Evolutionary conservation across 2,888 invertebrate genomes (phyloP), one percentile per base, ranked within the genome.

Genomic region (Caenorhabditis sinica): DNA sequence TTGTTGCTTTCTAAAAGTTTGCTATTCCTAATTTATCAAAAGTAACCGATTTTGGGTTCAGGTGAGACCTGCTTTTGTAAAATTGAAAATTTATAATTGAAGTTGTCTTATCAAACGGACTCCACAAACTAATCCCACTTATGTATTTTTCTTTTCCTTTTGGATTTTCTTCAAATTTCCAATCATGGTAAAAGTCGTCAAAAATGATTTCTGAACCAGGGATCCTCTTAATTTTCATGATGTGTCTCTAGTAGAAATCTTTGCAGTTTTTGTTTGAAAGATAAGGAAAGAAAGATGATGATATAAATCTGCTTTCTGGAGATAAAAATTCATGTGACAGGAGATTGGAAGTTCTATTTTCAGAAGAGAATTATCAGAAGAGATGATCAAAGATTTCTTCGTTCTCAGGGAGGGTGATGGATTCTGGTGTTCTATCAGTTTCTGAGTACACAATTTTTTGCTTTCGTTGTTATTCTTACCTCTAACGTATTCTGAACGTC

Each of bases 401-500:
- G n/a, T n/a, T n/a, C n/a, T n/a, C n/a, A n/a, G n/a, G n/a, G n/a
- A n/a, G n/a, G n/a, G n/a, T n/a, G n/a, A n/a, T n/a, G 33, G 33
- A 36, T 36, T 36, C 33, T 36, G 33, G 9, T 36, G 33, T 45
- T 15, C 45, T 45, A n/a, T n/a, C n/a, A n/a, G n/a, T n/a, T n/a
- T n/a, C n/a, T 17, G 17, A 15, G 45, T 17, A 45, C 15, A 17
- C 45, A 9, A 13, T 13, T 40, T 40, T 36, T 40, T 40, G 11
- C 45, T 17, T 17, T 15, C 15, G 17, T 17, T 45, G 5, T 3
- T 20, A 8, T 49, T 49, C 71, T 33, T 30, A 79, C 79, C 69
- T 83, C 77, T 11, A 79, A 28, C 4, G 74, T 23, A 17, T 45
- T 72, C 25, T 61, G 61, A 20, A 83, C 49, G 61, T 83, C 77